These are phyloP conservation scores for Bubo bubo DNA, from an alignment of 2,113 vertebrate species.

Conservation along the genomic window DNA sequence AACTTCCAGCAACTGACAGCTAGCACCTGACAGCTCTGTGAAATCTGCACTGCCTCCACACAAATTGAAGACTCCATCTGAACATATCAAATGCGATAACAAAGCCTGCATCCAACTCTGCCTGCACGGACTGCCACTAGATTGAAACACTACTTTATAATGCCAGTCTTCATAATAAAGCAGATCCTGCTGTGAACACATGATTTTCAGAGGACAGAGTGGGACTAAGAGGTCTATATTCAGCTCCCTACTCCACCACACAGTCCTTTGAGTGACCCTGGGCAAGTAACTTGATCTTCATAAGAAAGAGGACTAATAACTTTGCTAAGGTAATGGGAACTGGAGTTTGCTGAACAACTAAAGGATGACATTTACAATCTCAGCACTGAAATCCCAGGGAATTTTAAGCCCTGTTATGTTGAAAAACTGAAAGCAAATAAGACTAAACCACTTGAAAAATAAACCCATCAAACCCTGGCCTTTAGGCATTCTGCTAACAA, in stretches of 20 bases:
- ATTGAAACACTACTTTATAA: not conserved
- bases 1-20: constrained; percentile 48
- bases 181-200: not conserved
- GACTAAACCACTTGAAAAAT: not conserved
- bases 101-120: not conserved
- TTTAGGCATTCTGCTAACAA: constrained; percentile 8
- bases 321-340: not conserved
- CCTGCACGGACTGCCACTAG: not conserved
- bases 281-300: not conserved
- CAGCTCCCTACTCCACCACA: not conserved
- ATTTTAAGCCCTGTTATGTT: not conserved
- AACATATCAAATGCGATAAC: not conserved
- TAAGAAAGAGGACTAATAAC: not conserved
- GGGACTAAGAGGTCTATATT: not conserved
- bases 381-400: not conserved
- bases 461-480: not conserved
- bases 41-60: not conserved
- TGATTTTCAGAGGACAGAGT: not conserved
- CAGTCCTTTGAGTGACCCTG: not conserved
- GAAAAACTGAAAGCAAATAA: constrained; percentile 13
- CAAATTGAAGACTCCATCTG: not conserved
- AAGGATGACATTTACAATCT: not conserved
- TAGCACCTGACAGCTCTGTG: not conserved
- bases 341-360: not conserved
- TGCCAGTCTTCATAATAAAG: not conserved